Base-by-base conservation (phyloP, 1,140 invertebrate species). In the Halictus rubicundus region DNA sequence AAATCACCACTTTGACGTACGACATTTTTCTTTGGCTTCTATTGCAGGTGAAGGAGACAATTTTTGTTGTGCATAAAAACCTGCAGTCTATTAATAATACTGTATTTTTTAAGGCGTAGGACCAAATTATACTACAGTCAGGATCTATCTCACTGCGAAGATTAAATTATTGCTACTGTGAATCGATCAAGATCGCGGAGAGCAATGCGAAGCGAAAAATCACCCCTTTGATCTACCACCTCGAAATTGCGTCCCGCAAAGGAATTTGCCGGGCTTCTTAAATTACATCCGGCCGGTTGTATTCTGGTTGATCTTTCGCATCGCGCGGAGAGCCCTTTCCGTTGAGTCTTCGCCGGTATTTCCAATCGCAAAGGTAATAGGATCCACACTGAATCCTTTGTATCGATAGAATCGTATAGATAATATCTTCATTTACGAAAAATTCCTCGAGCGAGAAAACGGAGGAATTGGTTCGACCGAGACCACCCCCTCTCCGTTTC, bases 341-440 rank as follows among this genome's bases (percentile, higher is more conserved):
- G 6, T 10, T 61, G 19, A 4, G 19, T 19, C 2, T 7, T 46
- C 6, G 6, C 25, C 19, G 14, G 14, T 16, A 4, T 71, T 42
- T 25, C 9, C 37, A 71, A 71, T 72, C 59, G 23, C 21, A 63
- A 21, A 19, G 25, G n/a, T 52, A 49, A 63, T 46, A n/a, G 60
- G 21, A n/a, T 25, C 49, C 19, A 52, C 19, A 52, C 19, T 7
- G 32, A 39, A 42, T 42, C 37, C n/a, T 9, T 59, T 37, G 27
- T 25, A 16, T 59, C 52, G 54, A 59, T 23, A 39, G 7, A 70
- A 70, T 42, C 39, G 54, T 23, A 32, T 42, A 14, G 32, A 25
- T 42, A 8, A 27, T 16, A 10, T 70, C 23, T 19, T 12, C 32
- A 37, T 19, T 49, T 66, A 19, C n/a, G 5, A 14, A 57, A 69